Conservation (phyloP, 1,140 invertebrate species). For the Brachionus sp. region DNA sequence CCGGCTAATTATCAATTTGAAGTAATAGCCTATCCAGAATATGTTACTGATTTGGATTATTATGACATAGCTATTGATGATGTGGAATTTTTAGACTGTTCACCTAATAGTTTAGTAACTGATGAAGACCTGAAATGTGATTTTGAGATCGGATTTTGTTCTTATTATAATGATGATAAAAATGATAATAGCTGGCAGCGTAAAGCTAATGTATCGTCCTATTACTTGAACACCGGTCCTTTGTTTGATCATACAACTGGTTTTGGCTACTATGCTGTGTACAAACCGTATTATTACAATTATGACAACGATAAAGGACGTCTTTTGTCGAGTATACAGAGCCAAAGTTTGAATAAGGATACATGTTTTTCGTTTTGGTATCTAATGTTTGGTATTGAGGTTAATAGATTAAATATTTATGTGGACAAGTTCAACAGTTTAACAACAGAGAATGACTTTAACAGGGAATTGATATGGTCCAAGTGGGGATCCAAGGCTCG, state of each 20-base stretch:
- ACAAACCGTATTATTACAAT: background rate
- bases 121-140: conserved; percentile 47
- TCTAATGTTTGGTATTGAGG: conserved; percentile 47
- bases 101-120: background rate
- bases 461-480: conserved; percentile 51
- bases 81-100: conserved; percentile 51
- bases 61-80: conserved; percentile 53
- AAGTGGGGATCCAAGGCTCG: conserved; percentile 52
- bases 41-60: background rate
- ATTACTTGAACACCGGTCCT: conserved; percentile 47
- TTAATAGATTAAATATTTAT: conserved; percentile 51
- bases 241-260: conserved; percentile 47
- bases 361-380: conserved; percentile 15
- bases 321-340: conserved; percentile 17
- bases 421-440: conserved; percentile 43
- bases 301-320: conserved; percentile 44
- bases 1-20: conserved; percentile 30
- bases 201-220: conserved; percentile 60
- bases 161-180: conserved; percentile 68
- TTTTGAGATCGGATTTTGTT: conserved; percentile 62
- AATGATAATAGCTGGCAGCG: conserved; percentile 74
- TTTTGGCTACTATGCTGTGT: conserved; percentile 48
- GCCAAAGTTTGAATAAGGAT: background rate
- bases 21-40: background rate
- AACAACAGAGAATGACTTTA: background rate